phyloP scores from a whole-genome alignment of 2,888 invertebrate species.

The Chymomyza fuscimana region DNA sequence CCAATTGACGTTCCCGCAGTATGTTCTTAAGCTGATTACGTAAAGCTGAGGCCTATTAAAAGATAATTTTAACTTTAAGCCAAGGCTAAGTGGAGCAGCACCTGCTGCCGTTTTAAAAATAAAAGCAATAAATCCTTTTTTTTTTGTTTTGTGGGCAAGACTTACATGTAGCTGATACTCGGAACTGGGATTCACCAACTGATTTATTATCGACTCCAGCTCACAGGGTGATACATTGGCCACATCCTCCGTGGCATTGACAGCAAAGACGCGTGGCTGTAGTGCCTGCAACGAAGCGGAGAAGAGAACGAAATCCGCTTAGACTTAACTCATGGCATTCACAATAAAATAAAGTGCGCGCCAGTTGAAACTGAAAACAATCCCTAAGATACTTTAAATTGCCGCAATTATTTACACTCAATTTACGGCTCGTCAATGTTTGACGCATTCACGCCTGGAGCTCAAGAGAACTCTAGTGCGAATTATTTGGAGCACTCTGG shows the following conservation, averaged over 20 bases:
- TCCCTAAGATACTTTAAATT: conserved; percentile 30
- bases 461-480: no score
- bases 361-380: conserved; percentile 13
- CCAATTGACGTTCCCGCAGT: conserved; percentile 72
- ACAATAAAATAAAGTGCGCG: conserved; percentile 29
- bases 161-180: conserved; percentile 80
- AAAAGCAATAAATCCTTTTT: conserved; percentile 30
- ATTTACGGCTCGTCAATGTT: conserved; percentile 58
- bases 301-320: conserved; percentile 2
- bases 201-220: conserved; percentile 78
- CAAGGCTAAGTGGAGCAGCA: conserved; percentile 21
- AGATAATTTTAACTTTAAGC: conserved; percentile 45
- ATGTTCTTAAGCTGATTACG: conserved; percentile 77
- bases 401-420: conserved; percentile 53
- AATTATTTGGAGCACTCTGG: neutral
- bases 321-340: neutral
- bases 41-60: conserved; percentile 75
- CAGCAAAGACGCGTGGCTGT: conserved; percentile 64
- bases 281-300: conserved; percentile 60
- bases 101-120: conserved; percentile 29
- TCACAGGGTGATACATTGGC: conserved; percentile 77
- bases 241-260: conserved; percentile 71
- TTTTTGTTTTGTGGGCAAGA: conserved; percentile 23
- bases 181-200: conserved; percentile 77
- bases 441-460: conserved; percentile 34